These are phyloP conservation scores for Triplophysa bombifrons DNA, from an alignment of 2,797 vertebrate species.

Conservation along the genomic window DNA sequence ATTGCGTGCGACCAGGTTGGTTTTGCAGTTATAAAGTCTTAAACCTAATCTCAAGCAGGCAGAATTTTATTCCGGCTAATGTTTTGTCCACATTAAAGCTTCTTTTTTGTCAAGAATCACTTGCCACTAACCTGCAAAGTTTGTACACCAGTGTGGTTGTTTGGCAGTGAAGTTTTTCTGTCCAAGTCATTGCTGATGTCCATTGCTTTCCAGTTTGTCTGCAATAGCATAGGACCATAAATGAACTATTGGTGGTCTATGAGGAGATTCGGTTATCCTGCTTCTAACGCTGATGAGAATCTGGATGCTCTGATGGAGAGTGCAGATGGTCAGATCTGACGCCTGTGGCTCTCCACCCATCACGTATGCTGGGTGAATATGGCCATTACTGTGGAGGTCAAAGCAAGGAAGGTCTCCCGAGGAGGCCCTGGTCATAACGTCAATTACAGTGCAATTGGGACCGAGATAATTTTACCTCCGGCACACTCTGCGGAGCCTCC, in stretches of 20 bases:
- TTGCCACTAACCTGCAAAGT: neutral
- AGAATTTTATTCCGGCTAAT: neutral
- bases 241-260: neutral
- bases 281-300: conserved; percentile 37
- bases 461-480: conserved; percentile 48
- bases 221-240: neutral
- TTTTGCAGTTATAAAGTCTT: no score
- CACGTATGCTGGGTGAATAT: conserved; percentile 43
- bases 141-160: no score
- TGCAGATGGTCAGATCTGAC: conserved; percentile 51
- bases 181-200: neutral
- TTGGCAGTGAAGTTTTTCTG: no score
- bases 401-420: conserved; percentile 36
- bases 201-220: neutral
- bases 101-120: neutral
- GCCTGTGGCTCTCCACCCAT: conserved; percentile 49
- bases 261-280: conserved; percentile 9
- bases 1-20: no score
- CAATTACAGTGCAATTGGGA: conserved; percentile 48
- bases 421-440: conserved; percentile 43
- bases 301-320: conserved; percentile 35
- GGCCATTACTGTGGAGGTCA: conserved; percentile 45
- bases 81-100: neutral
- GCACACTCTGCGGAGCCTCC: conserved; percentile 19
- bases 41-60: neutral